These are phyloP conservation scores for Archivesica marissinica DNA, from an alignment of 1,140 invertebrate genomes.

Conservation along the genomic window DNA sequence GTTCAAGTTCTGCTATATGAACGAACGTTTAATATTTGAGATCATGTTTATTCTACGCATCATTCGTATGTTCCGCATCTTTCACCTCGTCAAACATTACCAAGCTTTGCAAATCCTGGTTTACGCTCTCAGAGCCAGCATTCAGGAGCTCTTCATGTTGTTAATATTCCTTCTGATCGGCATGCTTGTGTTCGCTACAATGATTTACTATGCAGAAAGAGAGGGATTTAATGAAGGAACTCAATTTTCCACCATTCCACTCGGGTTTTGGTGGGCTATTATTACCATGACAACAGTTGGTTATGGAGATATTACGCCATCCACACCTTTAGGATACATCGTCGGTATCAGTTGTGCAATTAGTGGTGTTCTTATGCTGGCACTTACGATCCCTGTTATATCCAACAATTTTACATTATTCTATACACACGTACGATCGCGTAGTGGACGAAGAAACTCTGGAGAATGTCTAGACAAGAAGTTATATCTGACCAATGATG, in stretches of 20 bases:
- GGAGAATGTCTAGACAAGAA: conserved; percentile 68
- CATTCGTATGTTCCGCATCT: conserved; percentile 80
- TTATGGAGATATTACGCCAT: conserved; percentile 83
- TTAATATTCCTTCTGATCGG: conserved; percentile 99
- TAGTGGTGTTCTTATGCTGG: conserved; percentile 78
- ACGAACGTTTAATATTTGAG: conserved; percentile 75
- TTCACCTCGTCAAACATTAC: conserved; percentile 79
- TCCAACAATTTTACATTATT: conserved; percentile 82
- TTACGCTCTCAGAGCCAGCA: conserved; percentile 79
- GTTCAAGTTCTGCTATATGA: conserved; percentile 72
- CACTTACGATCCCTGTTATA: conserved; percentile 81
- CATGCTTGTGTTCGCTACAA: conserved; percentile 98
- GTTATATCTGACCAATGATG: neutral
- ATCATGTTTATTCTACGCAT: conserved; percentile 79
- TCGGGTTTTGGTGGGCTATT: conserved; percentile 86
- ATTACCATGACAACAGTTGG: conserved; percentile 86
- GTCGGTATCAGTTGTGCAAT: conserved; percentile 79
- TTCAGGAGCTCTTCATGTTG: conserved; percentile 87
- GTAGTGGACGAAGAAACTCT: conserved; percentile 39
- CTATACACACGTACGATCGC: conserved; percentile 77
- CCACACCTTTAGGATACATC: conserved; percentile 85
- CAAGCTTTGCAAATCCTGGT: conserved; percentile 78
- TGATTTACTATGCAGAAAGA: conserved; percentile 99
- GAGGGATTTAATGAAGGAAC: conserved; percentile 70
- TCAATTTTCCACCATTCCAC: conserved; percentile 80